A percentile compares a stretch with the other conserved stretches of the same genome.
These are phyloP conservation scores for Papilio polyxenes DNA, from an alignment of 1,140 invertebrate genomes.

Conservation along the genomic window DNA sequence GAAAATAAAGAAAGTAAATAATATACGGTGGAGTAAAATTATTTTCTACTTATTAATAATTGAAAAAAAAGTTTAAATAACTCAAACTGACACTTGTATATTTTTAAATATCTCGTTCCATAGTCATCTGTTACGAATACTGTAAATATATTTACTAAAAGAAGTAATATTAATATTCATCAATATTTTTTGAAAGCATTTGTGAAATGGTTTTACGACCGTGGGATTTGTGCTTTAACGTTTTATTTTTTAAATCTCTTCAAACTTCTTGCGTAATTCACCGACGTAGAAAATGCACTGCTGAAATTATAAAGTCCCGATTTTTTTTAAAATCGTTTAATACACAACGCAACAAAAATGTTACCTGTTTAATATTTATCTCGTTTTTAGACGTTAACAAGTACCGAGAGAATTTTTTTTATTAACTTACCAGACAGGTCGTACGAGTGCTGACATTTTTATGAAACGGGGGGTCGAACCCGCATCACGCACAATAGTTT, in stretches of 20 bases:
- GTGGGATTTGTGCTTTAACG: constrained; percentile 79
- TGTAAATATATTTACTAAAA: background rate
- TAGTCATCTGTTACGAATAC: background rate
- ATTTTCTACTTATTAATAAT: background rate
- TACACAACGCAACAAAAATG: constrained; percentile 43
- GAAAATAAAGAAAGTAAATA: too few species aligned
- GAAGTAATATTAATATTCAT: background rate
- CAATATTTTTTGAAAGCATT: constrained; percentile 71
- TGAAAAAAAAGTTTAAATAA: background rate
- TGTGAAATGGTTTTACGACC: constrained; percentile 80
- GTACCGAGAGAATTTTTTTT: constrained; percentile 6
- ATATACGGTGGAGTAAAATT: background rate
- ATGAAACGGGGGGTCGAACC: constrained; percentile 62
- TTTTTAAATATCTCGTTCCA: background rate
- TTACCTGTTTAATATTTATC: constrained; percentile 36
- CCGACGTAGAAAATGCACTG: constrained; percentile 60
- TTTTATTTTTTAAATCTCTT: constrained; percentile 62
- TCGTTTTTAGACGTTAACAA: constrained; percentile 23
- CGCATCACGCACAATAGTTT: constrained; percentile 75
- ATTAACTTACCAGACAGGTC: constrained; percentile 78
- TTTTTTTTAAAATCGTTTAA: constrained; percentile 46
- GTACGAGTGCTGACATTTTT: constrained; percentile 80
- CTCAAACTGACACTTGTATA: background rate
- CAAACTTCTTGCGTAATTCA: constrained; percentile 68
- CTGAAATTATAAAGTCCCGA: constrained; percentile 70